Percentiles rank a stretch among this genome's conserved stretches.
Evolutionary conservation across 2,888 invertebrate species (phyloP).

Genomic region (Nysson spinosus): DNA sequence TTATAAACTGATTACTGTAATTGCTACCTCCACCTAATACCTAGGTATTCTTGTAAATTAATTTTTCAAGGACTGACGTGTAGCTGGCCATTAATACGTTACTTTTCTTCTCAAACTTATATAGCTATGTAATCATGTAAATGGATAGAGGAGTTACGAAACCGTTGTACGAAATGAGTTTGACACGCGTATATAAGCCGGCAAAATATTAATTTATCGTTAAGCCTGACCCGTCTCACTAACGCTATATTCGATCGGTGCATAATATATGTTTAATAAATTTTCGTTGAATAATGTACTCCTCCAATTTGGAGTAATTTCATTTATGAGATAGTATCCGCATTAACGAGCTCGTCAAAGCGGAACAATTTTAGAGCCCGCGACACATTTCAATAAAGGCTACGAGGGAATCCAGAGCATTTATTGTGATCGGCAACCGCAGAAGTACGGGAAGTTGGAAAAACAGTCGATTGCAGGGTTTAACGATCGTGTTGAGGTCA

Average conservation of each 20-base stretch:
- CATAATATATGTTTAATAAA: slow-evolving; percentile 23
- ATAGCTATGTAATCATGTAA: slow-evolving; percentile 38
- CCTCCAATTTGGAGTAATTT: slow-evolving; percentile 33
- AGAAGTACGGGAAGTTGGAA: slow-evolving; percentile 42
- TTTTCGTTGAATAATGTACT: slow-evolving; percentile 26
- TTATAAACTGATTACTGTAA: slow-evolving; percentile 30
- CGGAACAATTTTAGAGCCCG: slow-evolving; percentile 15
- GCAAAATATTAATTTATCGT: slow-evolving; percentile 25
- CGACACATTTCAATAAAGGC: slow-evolving; percentile 7
- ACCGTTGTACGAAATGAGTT: slow-evolving; percentile 26
- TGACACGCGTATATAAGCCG: slow-evolving; percentile 5
- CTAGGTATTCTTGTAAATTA: slow-evolving; percentile 37
- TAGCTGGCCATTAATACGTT: slow-evolving; percentile 28
- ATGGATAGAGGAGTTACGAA: slow-evolving; percentile 19
- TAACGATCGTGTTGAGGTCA: slow-evolving; percentile 64
- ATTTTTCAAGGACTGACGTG: slow-evolving; percentile 15
- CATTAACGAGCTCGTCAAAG: slow-evolving; percentile 35
- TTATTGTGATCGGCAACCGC: slow-evolving; percentile 6
- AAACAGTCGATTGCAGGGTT: slow-evolving; percentile 49
- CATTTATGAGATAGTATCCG: slow-evolving; percentile 27
- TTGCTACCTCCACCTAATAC: slow-evolving; percentile 25
- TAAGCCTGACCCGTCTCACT: neutral
- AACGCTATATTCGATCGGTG: neutral
- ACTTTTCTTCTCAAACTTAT: slow-evolving; percentile 2
- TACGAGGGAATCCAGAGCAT: slow-evolving; percentile 1